phyloP scores from a whole-genome alignment of 2,888 invertebrate genomes.

The Electrophaes corylata region DNA sequence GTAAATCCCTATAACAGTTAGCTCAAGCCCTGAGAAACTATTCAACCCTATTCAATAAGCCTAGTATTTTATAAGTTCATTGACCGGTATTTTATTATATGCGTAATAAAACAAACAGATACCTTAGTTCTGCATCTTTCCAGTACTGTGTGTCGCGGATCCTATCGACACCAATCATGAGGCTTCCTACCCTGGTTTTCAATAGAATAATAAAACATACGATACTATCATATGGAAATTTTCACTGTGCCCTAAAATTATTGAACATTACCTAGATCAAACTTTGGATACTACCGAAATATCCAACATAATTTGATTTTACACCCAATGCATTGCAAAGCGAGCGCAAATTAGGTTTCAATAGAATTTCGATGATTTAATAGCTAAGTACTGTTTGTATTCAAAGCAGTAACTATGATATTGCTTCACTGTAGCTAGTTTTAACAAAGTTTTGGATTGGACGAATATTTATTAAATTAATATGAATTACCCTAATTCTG shows the following conservation, averaged over 20 bases:
- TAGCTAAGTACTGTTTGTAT: conserved; percentile 17
- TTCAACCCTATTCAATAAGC: no score
- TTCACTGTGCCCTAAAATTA: conserved; percentile 34
- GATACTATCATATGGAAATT: conserved; percentile 58
- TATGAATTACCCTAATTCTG: no score
- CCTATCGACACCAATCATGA: conserved; percentile 63
- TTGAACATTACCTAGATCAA: conserved; percentile 29
- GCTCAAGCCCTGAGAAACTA: no score
- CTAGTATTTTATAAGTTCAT: no score
- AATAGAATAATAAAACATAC: conserved; percentile 71
- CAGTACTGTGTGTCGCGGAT: conserved; percentile 41
- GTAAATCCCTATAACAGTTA: no score
- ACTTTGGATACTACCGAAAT: conserved; percentile 26
- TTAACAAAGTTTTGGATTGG: no score
- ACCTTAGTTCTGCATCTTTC: neutral
- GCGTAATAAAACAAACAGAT: neutral
- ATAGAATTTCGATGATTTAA: conserved; percentile 30
- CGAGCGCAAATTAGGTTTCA: conserved; percentile 31
- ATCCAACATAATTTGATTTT: conserved; percentile 30
- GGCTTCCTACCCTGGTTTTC: conserved; percentile 59
- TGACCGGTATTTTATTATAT: no score
- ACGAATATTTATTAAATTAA: no score
- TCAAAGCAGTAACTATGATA: conserved; percentile 2
- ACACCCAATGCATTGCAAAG: conserved; percentile 29
- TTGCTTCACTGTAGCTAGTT: no score